Evolutionary conservation across 2,797 vertebrate genomes (phyloP).

Genomic region (Salmo trutta): DNA sequence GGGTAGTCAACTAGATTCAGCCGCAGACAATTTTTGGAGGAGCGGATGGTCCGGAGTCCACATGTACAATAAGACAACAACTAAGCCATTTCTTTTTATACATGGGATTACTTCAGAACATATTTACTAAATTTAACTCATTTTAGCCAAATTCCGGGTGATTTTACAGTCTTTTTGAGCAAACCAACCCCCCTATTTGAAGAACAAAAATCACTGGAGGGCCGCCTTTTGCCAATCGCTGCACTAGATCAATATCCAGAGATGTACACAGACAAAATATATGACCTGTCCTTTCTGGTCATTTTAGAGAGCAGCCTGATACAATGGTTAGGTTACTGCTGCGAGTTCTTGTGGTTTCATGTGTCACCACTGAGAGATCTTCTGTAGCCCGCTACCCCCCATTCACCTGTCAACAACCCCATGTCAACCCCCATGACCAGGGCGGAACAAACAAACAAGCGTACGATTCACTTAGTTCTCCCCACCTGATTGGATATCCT

Average conservation of each 20-base stretch:
- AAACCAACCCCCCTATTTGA: too few species aligned
- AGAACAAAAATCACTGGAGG: too few species aligned
- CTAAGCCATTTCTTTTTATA: too few species aligned
- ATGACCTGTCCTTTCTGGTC: background rate
- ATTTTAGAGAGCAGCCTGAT: constrained; percentile 4
- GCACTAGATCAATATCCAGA: background rate
- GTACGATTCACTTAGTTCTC: constrained; percentile 27
- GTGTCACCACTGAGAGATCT: constrained; percentile 24
- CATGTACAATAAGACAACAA: too few species aligned
- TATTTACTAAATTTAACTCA: too few species aligned
- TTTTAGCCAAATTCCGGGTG: too few species aligned
- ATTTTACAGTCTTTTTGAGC: too few species aligned
- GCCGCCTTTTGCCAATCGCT: background rate
- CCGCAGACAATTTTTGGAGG: too few species aligned
- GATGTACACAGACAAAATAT: background rate
- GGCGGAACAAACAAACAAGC: constrained; percentile 23
- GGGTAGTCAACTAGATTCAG: too few species aligned
- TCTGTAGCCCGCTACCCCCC: constrained; percentile 11
- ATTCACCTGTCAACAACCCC: constrained; percentile 9
- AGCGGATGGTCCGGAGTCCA: too few species aligned
- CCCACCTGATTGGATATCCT: constrained; percentile 1
- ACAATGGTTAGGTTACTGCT: constrained; percentile 13
- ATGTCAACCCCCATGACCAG: constrained; percentile 28
- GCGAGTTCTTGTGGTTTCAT: constrained; percentile 9
- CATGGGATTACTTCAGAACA: too few species aligned